Conservation (phyloP, 2,113 vertebrate species). For the Etheostoma cragini region DNA sequence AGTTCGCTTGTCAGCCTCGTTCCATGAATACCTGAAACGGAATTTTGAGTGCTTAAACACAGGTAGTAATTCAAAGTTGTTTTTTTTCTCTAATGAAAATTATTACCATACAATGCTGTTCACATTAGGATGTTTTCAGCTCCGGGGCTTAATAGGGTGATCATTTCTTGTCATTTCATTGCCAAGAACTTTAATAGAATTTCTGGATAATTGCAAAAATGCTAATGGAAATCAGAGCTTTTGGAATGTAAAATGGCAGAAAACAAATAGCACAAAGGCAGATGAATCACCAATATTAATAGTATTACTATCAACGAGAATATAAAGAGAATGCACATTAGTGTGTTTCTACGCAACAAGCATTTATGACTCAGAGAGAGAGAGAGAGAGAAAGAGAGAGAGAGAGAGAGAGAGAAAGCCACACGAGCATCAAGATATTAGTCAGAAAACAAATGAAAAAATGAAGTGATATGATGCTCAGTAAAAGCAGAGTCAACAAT, state of each 20-base stretch:
- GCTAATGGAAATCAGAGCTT: conserved; percentile 71
- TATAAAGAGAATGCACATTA: conserved; percentile 48
- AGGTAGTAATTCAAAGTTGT: conserved; percentile 65
- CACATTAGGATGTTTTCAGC: conserved; percentile 64
- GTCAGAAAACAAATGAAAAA: conserved; percentile 14
- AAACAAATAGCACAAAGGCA: conserved; percentile 62
- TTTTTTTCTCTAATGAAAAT: conserved; percentile 47
- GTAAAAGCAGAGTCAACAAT: conserved; percentile 48
- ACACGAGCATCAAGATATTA: conserved; percentile 32
- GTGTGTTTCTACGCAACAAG: conserved; percentile 4
- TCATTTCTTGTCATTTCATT: conserved; percentile 75
- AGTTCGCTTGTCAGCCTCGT: conserved; percentile 67
- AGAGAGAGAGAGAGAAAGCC: conserved; percentile 23
- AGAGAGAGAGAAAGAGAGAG: conserved; percentile 9
- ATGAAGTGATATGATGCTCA: conserved; percentile 25
- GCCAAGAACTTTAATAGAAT: conserved; percentile 75
- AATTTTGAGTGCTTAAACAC: conserved; percentile 71
- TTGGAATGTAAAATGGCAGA: conserved; percentile 68
- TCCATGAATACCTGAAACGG: conserved; percentile 72
- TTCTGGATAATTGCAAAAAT: conserved; percentile 75
- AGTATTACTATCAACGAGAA: conserved; percentile 45
- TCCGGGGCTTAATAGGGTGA: conserved; percentile 63
- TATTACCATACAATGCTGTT: conserved; percentile 57
- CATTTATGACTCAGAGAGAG: conserved; percentile 27
- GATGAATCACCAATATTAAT: conserved; percentile 53